These are phyloP conservation scores for Aporrectodea caliginosa DNA, from an alignment of 1,140 invertebrate species.

Conservation along the genomic window DNA sequence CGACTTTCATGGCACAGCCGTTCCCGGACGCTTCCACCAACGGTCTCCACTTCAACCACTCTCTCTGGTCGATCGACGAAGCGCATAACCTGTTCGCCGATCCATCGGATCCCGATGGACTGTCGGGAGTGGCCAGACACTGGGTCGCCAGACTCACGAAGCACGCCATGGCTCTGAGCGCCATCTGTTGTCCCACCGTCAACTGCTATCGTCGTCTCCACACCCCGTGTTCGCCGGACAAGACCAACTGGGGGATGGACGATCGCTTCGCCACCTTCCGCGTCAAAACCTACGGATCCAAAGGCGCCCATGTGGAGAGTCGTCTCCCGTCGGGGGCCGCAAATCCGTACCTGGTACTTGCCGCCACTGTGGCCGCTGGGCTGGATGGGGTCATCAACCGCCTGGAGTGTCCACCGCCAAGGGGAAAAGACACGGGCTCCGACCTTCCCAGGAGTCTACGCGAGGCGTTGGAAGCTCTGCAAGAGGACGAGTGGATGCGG, in stretches of 20 bases:
- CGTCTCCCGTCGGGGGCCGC: conserved; percentile 26
- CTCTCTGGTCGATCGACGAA: conserved; percentile 3
- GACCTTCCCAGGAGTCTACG: conserved; percentile 31
- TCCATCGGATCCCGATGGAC: conserved; percentile 17
- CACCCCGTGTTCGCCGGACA: conserved; percentile 19
- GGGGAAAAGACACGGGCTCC: neutral
- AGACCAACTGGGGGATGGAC: conserved; percentile 31
- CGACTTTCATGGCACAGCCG: no score
- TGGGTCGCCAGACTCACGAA: conserved; percentile 34
- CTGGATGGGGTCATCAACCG: conserved; percentile 32
- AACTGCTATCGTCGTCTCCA: conserved; percentile 36
- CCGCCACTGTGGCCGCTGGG: conserved; percentile 33
- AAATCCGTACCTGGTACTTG: conserved; percentile 33
- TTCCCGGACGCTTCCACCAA: no score
- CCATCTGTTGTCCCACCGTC: conserved; percentile 30
- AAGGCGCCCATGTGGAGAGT: conserved; percentile 33
- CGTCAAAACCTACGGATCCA: conserved; percentile 23
- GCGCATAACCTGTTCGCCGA: conserved; percentile 32
- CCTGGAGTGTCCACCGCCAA: conserved; percentile 8
- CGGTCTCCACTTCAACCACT: conserved; percentile 36
- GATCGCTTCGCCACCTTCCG: conserved; percentile 26
- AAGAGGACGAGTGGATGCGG: conserved; percentile 23
- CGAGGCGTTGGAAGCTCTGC: conserved; percentile 31
- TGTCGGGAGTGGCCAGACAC: conserved; percentile 27
- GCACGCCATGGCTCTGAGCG: conserved; percentile 28